Evolutionary conservation across 1,140 invertebrate species (phyloP), one percentile per base, ranked within the genome.

Genomic region (Papilio aristodemus): DNA sequence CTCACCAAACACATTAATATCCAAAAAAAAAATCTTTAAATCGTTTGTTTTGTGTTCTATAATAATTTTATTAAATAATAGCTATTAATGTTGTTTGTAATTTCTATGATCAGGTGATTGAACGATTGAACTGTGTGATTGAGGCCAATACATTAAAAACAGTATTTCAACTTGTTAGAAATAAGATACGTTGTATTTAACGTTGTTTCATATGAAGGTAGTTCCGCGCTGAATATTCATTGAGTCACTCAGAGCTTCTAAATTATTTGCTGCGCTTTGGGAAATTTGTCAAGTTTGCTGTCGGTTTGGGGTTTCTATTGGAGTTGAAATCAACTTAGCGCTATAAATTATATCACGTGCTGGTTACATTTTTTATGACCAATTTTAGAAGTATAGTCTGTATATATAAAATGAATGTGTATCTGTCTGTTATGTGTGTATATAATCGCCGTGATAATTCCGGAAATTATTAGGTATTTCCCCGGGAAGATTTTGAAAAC

Each of bases 161-260:
- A 46, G 14, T 17, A 19, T 14, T 19, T 9, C 1, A 7, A 46
- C 1, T 17, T 39, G 11, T 13, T 39, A 39, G 38, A 39, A 11
- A n/a, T 13, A 11, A 11, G 38, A 46, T 17, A 19, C 43, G 17
- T 46, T 46, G 14, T 7, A 36, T 14, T 27, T 32, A 36, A 5
- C 11, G 19, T 4, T 22, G 9, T 62, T 38, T 39, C 14, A n/a
- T 8, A 17, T 36, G 32, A 38, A 62, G 59, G 59, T 62, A 14
- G 14, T 8, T 39, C 17, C 32, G n/a, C 14, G 17, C 3, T 71
- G 70, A 71, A 71, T 71, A 71, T 71, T 71, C 70, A 71, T 68
- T 14, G n/a, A 68, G 57, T 36, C 27, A 58, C 50, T 71, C 46
- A 37, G 11, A 68, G 66, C 54, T 64, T 63, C 39, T 64, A 60